Base-by-base conservation (phyloP, 2,888 invertebrate genomes). In the Microchrysa polita region DNA sequence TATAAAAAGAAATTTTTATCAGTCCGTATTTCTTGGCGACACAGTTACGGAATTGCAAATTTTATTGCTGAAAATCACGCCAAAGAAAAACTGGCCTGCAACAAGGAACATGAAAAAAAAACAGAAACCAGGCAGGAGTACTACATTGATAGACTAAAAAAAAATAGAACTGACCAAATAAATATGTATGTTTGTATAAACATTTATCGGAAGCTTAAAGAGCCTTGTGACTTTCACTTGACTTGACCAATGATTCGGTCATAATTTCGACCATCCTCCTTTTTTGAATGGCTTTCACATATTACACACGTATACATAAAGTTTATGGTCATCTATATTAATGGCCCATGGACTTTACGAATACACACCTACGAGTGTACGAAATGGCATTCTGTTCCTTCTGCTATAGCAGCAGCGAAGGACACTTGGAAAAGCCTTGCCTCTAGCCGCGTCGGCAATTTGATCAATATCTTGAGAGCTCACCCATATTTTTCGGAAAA, bases 21-120 rank as follows among this genome's bases (percentile, higher is more conserved):
- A 65, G 65, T 65, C 65, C 65, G 65, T 65, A 48, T 65, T 65
- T 65, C 65, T 48, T 65, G 65, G 65, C 48, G 65, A 65, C 65
- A 65, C 65, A 65, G 65, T 48, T 65, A 48, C 65, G 48, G 65
- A 65, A 65, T 65, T 65, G 65, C 65, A 65, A 65, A 65, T 65
- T 65, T 65, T 65, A 65, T 65, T 22, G 42, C 65, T 2, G 42
- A 34, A 65, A 65, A 65, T 65, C 65, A 65, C 65, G 65, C 44
- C 65, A 65, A 48, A 44, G 42, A 63, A 4, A 63, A 63, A 63
- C 63, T 63, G 27, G 20, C 23, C 60, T 44, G 44, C 22, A 10
- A 48, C 27, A 65, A 16, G 61, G 63, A 44, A 44, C 44, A 20
- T 22, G n/a, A n/a, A n/a, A 34, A 61, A 40, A 61, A 40, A 61